phyloP scores from a whole-genome alignment of 2,797 vertebrate species.

The Percopsis omiscomaycus region DNA sequence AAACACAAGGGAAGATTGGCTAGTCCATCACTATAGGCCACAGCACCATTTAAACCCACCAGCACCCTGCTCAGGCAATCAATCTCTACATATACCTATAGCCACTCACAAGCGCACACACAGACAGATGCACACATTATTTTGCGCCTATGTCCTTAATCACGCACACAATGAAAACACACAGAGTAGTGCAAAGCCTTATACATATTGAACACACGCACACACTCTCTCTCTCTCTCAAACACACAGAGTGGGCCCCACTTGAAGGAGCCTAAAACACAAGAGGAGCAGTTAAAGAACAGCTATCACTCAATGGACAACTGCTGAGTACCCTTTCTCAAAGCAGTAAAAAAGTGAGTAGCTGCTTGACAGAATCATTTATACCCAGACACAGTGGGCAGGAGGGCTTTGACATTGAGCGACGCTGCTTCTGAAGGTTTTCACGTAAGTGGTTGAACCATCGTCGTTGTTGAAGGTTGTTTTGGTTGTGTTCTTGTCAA shows the following conservation, averaged over 20 bases:
- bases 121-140: slow-evolving; percentile 4
- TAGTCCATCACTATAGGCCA: slow-evolving; percentile 49
- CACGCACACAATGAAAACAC: neutral
- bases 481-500: slow-evolving; percentile 45
- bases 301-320: slow-evolving; percentile 47
- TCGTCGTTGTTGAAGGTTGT: slow-evolving; percentile 43
- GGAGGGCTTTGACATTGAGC: slow-evolving; percentile 47
- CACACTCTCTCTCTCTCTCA: neutral
- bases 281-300: slow-evolving; percentile 12
- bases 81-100: slow-evolving; percentile 12
- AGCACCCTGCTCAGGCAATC: slow-evolving; percentile 34
- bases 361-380: slow-evolving; percentile 58
- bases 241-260: neutral
- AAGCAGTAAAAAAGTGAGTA: slow-evolving; percentile 43
- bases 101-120: slow-evolving; percentile 2
- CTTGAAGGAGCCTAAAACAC: slow-evolving; percentile 13
- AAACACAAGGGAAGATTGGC: slow-evolving; percentile 32
- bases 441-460: slow-evolving; percentile 7
- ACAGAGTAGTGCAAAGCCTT: neutral
- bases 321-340: slow-evolving; percentile 40
- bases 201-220: slow-evolving; percentile 20
- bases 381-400: slow-evolving; percentile 43
- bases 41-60: slow-evolving; percentile 31
- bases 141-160: neutral
- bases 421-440: slow-evolving; percentile 28